A percentile compares a stretch with the other conserved stretches of the same genome.
phyloP scores from a whole-genome alignment of 2,797 vertebrate genomes.

The Tarsius wallacei region DNA sequence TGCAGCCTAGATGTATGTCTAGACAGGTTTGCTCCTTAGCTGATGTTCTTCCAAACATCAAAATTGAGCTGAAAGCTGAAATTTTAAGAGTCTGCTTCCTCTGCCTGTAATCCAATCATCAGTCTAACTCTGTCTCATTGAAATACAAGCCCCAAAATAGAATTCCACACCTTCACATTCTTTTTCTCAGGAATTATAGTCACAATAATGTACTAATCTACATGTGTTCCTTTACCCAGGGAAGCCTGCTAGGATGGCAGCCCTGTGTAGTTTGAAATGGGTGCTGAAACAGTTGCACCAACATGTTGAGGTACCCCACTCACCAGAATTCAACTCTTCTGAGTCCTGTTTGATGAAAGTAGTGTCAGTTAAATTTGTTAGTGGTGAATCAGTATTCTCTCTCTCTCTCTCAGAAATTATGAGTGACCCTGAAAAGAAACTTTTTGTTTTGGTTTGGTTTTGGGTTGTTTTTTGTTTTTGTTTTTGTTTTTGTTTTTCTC shows the following conservation, averaged over 20 bases:
- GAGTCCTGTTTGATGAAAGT: not conserved
- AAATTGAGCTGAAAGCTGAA: not conserved
- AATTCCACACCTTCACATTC: not conserved
- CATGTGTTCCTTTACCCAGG: not conserved
- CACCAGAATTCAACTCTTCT: not conserved
- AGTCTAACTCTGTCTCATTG: not conserved
- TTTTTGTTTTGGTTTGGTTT: slow-evolving; percentile 42
- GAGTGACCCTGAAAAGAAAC: slow-evolving; percentile 39
- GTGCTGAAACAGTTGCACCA: not conserved
- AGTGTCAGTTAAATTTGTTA: not conserved
- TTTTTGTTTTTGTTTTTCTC: too few species aligned
- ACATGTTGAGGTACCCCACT: too few species aligned
- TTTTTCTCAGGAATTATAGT: not conserved
- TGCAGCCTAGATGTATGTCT: too few species aligned
- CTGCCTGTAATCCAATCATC: not conserved
- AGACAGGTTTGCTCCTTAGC: not conserved
- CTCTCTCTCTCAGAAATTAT: not conserved
- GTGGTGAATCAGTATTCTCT: too few species aligned
- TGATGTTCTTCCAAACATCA: not conserved
- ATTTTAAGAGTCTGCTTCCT: not conserved
- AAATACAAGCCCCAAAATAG: not conserved
- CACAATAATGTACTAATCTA: not conserved
- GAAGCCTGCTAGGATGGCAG: not conserved
- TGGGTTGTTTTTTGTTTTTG: not conserved
- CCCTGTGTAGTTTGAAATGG: not conserved